Evolutionary conservation across 2,888 invertebrate genomes (phyloP).

Genomic region (Lasioglossum figueresi): DNA sequence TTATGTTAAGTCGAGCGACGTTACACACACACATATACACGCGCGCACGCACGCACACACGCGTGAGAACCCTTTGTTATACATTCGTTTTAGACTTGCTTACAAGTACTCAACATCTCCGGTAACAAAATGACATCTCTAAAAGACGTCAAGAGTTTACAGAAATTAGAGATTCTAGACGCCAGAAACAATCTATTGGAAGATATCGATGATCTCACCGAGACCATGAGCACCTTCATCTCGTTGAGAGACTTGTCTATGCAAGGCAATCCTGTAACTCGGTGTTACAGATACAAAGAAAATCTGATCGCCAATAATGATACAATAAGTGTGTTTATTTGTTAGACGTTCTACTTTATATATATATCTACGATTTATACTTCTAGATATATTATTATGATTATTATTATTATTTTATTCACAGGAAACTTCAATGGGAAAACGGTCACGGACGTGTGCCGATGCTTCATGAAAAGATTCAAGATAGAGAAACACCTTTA

Average conservation of each 20-base stretch:
- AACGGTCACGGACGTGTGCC: conserved; percentile 86
- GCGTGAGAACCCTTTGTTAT: background rate
- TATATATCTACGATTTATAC: conserved; percentile 23
- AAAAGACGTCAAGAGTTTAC: conserved; percentile 85
- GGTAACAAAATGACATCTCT: conserved; percentile 87
- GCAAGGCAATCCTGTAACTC: conserved; percentile 87
- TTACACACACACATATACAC: background rate
- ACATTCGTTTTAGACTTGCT: conserved; percentile 84
- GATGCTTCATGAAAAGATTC: conserved; percentile 87
- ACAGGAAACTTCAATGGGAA: conserved; percentile 87
- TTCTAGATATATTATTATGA: background rate
- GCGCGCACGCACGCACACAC: background rate
- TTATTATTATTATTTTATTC: background rate
- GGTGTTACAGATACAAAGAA: conserved; percentile 88
- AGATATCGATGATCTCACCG: conserved; percentile 85
- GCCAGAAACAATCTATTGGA: conserved; percentile 87
- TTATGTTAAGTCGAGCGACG: background rate
- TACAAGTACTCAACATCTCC: conserved; percentile 87
- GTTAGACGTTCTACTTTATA: background rate
- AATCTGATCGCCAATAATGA: conserved; percentile 87
- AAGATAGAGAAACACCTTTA: conserved; percentile 85
- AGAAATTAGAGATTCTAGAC: conserved; percentile 85
- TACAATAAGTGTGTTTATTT: conserved; percentile 84
- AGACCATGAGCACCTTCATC: conserved; percentile 85
- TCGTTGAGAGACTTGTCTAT: conserved; percentile 86